Base-by-base conservation (phyloP, 2,797 vertebrate genomes). In the Smutsia gigantea region DNA sequence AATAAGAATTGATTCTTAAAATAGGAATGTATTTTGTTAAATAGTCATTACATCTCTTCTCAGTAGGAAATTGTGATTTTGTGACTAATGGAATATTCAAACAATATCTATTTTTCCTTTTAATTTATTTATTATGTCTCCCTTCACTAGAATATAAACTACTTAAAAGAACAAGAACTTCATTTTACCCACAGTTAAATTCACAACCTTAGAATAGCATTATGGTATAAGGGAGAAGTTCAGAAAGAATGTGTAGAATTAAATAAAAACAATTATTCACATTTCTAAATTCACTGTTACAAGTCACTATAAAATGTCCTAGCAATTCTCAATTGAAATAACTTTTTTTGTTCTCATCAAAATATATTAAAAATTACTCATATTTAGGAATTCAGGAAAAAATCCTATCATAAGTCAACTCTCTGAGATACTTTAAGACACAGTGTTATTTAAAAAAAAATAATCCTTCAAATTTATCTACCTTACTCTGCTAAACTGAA, bases 311-410 rank as follows among this genome's bases (percentile, higher is more conserved):
- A 46, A 97, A 98, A 97, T 97, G 97, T 81, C 86, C 97, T 98
- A 96, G 93, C 79, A 90, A 95, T 96, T 97, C 49, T 92, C 96
- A 97, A 90, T 95, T 97, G 68, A 87, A 74, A 97, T 39, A 42
- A 77, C 19, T 61, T 51, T 89, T 79, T 93, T 94, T 95, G 23
- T 90, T 66, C 74, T 77, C n/a, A 91, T 79, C 88, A 63, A 93
- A 93, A 42, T 75, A 77, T 66, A 69, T 96, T 88, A 94, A 93
- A 97, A 97, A 97, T 95, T 61, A 79, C 94, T 97, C 85, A 49
- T 93, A 87, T 97, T 97, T 96, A 89, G 57, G 83, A 97, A 96
- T 97, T 53, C 55, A 71, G 51, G 85, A 46, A 87, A 77, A 93
- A 94, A 97, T 95, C 37, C 85, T 25, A 81, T 18, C 8, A 10